A percentile compares a stretch with the other conserved stretches of the same genome.
These are phyloP conservation scores for Colius striatus DNA, from an alignment of 2,113 vertebrate genomes.

Conservation along the genomic window DNA sequence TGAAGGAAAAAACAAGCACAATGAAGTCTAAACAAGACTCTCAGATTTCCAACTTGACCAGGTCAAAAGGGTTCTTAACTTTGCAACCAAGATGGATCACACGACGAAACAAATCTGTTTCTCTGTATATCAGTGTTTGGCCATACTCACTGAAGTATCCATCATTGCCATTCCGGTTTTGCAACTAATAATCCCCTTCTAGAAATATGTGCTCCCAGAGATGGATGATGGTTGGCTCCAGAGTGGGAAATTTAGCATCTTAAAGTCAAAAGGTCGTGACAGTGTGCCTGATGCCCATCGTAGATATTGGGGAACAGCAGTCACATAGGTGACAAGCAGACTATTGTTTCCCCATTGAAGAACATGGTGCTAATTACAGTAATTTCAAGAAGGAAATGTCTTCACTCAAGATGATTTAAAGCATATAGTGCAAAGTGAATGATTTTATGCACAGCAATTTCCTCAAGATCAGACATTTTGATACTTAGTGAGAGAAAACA, in stretches of 20 bases:
- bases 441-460: background rate
- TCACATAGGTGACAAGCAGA: background rate
- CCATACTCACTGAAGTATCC: background rate
- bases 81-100: background rate
- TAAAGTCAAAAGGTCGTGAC: background rate
- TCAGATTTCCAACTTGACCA: background rate
- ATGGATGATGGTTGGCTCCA: background rate
- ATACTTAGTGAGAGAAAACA: background rate
- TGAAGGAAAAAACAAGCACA: background rate
- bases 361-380: background rate
- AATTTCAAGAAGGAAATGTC: background rate
- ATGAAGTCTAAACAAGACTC: background rate
- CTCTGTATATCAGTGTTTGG: background rate
- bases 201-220: background rate
- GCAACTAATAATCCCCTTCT: background rate
- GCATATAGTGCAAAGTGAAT: background rate
- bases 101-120: fast-evolving
- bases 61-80: background rate
- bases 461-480: background rate
- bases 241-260: background rate
- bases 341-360: background rate
- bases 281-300: background rate
- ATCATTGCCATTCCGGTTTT: background rate
- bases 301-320: background rate
- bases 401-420: background rate